A percentile compares a stretch with the other conserved stretches of the same genome.
phyloP scores from a whole-genome alignment of 2,797 vertebrate species.

The Enteromius afrohamiltoni region DNA sequence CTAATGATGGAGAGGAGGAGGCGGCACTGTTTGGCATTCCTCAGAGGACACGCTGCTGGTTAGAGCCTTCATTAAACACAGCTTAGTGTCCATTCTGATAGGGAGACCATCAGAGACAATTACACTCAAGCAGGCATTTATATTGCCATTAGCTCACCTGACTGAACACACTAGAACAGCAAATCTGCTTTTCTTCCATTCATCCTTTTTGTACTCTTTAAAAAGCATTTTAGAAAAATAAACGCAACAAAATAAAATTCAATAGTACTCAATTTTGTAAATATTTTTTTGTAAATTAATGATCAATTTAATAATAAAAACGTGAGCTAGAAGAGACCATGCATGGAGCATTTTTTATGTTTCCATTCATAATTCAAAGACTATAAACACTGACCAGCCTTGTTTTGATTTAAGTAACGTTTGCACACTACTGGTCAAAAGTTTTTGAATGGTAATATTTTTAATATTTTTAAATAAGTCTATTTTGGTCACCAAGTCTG shows the following conservation, averaged over 20 bases:
- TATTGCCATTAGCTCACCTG: constrained; percentile 69
- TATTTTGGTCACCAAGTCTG: too few species aligned
- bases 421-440: too few species aligned
- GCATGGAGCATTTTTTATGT: not conserved
- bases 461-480: too few species aligned
- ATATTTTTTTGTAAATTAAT: too few species aligned
- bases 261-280: not conserved
- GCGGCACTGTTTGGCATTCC: constrained; percentile 74
- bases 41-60: constrained; percentile 72
- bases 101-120: constrained; percentile 79
- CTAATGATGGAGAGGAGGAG: constrained; percentile 70
- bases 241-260: not conserved
- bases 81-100: constrained; percentile 77
- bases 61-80: constrained; percentile 82
- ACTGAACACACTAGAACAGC: constrained; percentile 41
- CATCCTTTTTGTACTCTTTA: not conserved
- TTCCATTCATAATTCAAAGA: not conserved
- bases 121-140: constrained; percentile 69
- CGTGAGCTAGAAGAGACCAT: not conserved
- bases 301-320: not conserved
- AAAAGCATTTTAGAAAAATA: not conserved
- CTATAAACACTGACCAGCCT: not conserved
- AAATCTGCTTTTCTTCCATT: not conserved
- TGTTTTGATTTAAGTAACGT: not conserved
- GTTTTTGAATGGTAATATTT: too few species aligned